Evolutionary conservation across 2,113 vertebrate species (phyloP), one percentile per base, ranked within the genome.

Genomic region (Callorhinus ursinus): DNA sequence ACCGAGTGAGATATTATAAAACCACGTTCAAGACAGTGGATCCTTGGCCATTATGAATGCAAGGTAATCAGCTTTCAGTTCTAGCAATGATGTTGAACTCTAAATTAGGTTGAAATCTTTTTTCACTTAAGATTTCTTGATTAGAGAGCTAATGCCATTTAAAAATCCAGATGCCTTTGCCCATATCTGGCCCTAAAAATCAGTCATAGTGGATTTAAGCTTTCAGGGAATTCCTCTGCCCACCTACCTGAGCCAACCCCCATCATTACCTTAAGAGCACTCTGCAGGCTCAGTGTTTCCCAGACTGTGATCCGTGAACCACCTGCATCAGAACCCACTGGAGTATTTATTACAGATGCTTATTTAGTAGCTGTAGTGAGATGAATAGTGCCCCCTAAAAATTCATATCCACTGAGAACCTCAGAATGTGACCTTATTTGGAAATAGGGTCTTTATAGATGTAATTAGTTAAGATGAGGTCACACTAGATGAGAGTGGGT

Each of bases 91-190:
- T 79, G 46, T 0, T 96, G 12, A 89, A 31, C 59, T 92, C 46
- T 90, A 76, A 80, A 80, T 93, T 72, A 96, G n/a, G 15, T 65
- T 86, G 51, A 95, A 96, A 94, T 65, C 59, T 86, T 82, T 67
- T 53, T 89, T 95, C 57, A 63, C 14, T 92, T 86, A 97, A 79
- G 28, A 96, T 77, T 94, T 26, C 81, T 82, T 80, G 51, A 94
- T 82, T 94, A 63, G 28, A 59, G 31, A 91, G 19, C 14, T 49
- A 59, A 84, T 49, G 13, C 53, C 59, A 0, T 90, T 39, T 65
- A 84, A 55, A 92, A 96, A 83, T 87, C 22, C 53, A 93, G 49
- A 89, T 42, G 11, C 0, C 59, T 95, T 86, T 67, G 69, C 26
- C 53, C 39, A 21, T 67, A 39, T 16, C 61, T 53, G 61, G 10